Conservation (phyloP, 92 coral and sea anemone genomes). For the Muricea muricata region DNA sequence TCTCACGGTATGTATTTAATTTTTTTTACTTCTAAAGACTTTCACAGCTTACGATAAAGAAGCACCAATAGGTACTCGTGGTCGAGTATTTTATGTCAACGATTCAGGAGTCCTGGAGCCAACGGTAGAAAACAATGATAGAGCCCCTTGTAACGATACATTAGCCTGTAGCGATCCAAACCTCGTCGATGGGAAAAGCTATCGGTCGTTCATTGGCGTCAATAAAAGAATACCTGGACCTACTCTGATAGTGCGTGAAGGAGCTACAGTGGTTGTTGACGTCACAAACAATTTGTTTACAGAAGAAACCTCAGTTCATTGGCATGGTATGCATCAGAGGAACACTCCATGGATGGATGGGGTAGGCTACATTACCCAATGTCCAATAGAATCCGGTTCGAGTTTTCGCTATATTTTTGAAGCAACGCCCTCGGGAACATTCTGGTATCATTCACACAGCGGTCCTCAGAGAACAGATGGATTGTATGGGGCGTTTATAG, state of each 20-base stretch:
- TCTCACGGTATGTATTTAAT: too few relatives aligned
- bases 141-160: conserved; percentile 18
- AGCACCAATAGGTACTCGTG: conserved; percentile 19
- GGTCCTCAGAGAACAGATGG: conserved; percentile 83
- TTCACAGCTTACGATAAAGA: conserved; percentile 31
- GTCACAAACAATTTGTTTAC: conserved; percentile 65
- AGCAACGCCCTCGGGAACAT: conserved; percentile 81
- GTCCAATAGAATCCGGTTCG: conserved; percentile 24
- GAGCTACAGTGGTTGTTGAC: conserved; percentile 59
- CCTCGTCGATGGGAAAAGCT: conserved; percentile 65
- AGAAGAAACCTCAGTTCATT: conserved; percentile 77
- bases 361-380: conserved; percentile 50
- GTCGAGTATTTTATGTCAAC: not conserved
- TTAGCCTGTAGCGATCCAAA: conserved; percentile 50
- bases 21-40: not conserved
- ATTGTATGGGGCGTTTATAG: conserved; percentile 76
- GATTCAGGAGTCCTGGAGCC: not conserved
- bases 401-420: conserved; percentile 74
- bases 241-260: conserved; percentile 71
- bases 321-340: conserved; percentile 83
- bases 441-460: conserved; percentile 89
- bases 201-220: conserved; percentile 64
- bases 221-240: conserved; percentile 86
- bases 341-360: conserved; percentile 90
- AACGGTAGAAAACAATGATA: not conserved